Percentiles rank a stretch among this genome's conserved stretches.
Conservation (phyloP, 2,797 vertebrate species). For the Salmo trutta region DNA sequence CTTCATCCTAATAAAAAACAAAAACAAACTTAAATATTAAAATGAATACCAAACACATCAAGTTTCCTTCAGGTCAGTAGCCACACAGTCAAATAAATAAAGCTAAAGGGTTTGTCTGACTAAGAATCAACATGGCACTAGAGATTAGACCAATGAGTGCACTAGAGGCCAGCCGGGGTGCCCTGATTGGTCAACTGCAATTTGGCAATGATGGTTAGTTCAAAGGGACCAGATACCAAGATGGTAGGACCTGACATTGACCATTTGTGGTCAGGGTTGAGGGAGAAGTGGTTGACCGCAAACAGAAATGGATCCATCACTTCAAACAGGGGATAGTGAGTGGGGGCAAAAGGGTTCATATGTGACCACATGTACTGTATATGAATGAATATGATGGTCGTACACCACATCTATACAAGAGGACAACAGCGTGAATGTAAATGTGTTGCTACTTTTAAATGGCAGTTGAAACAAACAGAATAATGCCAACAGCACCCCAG, state of each 20-base stretch:
- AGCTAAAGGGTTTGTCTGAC: constrained; percentile 37
- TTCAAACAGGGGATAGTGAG: neutral
- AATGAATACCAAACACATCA: constrained; percentile 33
- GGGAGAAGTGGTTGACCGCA: neutral
- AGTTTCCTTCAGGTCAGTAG: constrained; percentile 36
- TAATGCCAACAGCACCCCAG: neutral
- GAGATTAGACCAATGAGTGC: neutral
- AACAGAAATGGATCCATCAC: neutral
- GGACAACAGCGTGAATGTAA: neutral
- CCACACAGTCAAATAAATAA: constrained; percentile 29
- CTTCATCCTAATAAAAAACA: constrained; percentile 33
- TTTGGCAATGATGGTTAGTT: neutral
- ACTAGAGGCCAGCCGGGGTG: neutral
- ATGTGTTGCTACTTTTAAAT: constrained; percentile 3
- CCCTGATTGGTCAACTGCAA: neutral
- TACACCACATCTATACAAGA: neutral
- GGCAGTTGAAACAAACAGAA: neutral
- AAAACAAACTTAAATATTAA: constrained; percentile 24
- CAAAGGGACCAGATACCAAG: neutral
- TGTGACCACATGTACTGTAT: neutral
- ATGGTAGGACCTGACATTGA: neutral
- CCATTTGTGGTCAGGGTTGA: neutral
- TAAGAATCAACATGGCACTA: neutral
- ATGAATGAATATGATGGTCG: neutral
- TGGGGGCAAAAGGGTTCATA: neutral